Evolutionary conservation across 2,888 invertebrate species (phyloP).

Genomic region (Nezara viridula): DNA sequence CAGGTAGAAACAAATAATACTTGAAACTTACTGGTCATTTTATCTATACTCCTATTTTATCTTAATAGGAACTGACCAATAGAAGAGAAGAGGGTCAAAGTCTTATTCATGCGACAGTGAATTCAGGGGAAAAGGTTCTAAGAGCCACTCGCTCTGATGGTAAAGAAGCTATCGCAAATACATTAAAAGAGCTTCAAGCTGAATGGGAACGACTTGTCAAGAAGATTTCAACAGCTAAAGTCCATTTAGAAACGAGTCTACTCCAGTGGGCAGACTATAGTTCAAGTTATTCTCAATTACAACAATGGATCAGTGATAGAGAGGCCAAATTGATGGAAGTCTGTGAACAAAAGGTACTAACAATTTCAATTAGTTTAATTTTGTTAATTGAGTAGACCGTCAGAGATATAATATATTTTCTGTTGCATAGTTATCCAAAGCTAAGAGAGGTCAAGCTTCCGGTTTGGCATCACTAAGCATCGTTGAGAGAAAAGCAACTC

Average conservation of each 20-base stretch:
- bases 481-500: constrained; percentile 89
- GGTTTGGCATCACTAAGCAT: constrained; percentile 84
- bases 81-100: constrained; percentile 90
- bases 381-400: not conserved
- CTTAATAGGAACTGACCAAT: constrained; percentile 80
- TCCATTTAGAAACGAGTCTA: constrained; percentile 86
- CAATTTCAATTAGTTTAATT: not conserved
- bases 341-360: constrained; percentile 81
- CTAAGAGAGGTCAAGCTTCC: constrained; percentile 77
- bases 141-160: constrained; percentile 91
- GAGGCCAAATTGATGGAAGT: constrained; percentile 93
- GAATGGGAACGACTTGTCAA: constrained; percentile 94
- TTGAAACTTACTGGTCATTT: not conserved
- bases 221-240: constrained; percentile 92
- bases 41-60: not conserved
- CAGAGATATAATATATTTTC: constrained; percentile 28
- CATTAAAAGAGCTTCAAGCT: constrained; percentile 89
- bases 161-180: constrained; percentile 86
- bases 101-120: constrained; percentile 87
- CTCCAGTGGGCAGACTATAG: constrained; percentile 97
- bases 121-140: constrained; percentile 90
- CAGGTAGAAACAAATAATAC: not conserved
- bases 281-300: constrained; percentile 90
- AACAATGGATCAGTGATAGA: constrained; percentile 94
- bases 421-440: constrained; percentile 74